Evolutionary conservation across 2,888 invertebrate species (phyloP).

Genomic region (Oxystoma pomonae): DNA sequence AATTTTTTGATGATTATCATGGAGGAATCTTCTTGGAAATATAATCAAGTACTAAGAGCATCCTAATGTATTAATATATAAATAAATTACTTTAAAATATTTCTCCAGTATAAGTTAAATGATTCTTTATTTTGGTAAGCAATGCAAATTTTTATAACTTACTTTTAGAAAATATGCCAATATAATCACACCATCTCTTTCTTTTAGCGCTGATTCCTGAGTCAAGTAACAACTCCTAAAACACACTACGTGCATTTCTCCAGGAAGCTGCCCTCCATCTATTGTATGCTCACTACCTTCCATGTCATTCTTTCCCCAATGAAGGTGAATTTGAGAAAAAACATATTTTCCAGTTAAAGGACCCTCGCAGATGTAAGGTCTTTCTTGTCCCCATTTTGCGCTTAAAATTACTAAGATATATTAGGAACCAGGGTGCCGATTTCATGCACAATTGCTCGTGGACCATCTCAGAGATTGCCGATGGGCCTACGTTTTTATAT

Average conservation of each 20-base stretch:
- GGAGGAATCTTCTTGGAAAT: no score
- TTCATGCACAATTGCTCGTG: no score
- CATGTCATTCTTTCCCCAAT: slow-evolving; percentile 61
- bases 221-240: slow-evolving; percentile 59
- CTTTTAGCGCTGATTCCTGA: slow-evolving; percentile 57
- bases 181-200: slow-evolving; percentile 55
- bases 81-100: no score
- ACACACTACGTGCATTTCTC: slow-evolving; percentile 60
- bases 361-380: slow-evolving; percentile 58
- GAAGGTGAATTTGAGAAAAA: slow-evolving; percentile 65
- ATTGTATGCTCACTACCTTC: slow-evolving; percentile 64
- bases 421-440: no score
- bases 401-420: slow-evolving; percentile 53
- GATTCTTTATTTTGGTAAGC: neutral
- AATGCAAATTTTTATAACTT: no score
- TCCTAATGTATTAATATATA: no score
- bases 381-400: slow-evolving; percentile 58
- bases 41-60: no score
- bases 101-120: no score
- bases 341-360: slow-evolving; percentile 58
- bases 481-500: no score
- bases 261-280: slow-evolving; percentile 54
- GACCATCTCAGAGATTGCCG: no score
- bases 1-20: no score
- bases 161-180: slow-evolving; percentile 56